phyloP scores from a whole-genome alignment of 2,113 vertebrate genomes.

The Vidua macroura region DNA sequence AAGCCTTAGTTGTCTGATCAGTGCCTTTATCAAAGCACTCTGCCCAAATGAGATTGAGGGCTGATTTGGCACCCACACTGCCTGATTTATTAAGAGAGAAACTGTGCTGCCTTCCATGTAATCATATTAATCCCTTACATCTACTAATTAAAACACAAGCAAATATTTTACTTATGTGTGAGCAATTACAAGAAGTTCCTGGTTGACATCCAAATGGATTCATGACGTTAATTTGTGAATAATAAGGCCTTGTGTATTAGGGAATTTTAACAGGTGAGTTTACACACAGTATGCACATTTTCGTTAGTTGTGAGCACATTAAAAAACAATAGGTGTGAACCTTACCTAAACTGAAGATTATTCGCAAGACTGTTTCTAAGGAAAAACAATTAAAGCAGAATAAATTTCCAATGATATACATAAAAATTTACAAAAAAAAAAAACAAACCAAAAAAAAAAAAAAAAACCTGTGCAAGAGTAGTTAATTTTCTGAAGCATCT shows the following conservation, averaged over 20 bases:
- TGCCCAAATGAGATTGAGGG: slow-evolving; percentile 65
- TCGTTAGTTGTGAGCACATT: not conserved
- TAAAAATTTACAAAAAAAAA: not conserved
- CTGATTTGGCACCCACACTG: slow-evolving; percentile 75
- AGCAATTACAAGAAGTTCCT: slow-evolving; percentile 74
- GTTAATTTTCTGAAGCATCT: not conserved
- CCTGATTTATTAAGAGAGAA: slow-evolving; percentile 72
- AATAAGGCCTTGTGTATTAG: slow-evolving; percentile 53
- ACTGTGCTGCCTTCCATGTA: slow-evolving; percentile 74
- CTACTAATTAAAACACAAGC: slow-evolving; percentile 78
- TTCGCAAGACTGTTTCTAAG: not conserved
- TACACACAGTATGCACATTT: slow-evolving; percentile 9
- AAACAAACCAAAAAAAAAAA: not conserved
- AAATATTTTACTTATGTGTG: slow-evolving; percentile 74
- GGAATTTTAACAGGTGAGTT: slow-evolving; percentile 58
- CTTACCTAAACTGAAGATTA: not conserved
- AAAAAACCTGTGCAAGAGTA: not conserved
- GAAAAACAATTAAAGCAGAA: not conserved
- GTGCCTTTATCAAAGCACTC: slow-evolving; percentile 71
- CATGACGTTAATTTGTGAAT: slow-evolving; percentile 71
- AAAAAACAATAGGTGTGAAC: not conserved
- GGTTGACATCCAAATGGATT: slow-evolving; percentile 74
- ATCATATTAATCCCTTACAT: slow-evolving; percentile 78
- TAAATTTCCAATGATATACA: not conserved
- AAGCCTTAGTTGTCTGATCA: slow-evolving; percentile 62